phyloP scores from a whole-genome alignment of 2,797 vertebrate genomes.

The Silurus aristotelis region DNA sequence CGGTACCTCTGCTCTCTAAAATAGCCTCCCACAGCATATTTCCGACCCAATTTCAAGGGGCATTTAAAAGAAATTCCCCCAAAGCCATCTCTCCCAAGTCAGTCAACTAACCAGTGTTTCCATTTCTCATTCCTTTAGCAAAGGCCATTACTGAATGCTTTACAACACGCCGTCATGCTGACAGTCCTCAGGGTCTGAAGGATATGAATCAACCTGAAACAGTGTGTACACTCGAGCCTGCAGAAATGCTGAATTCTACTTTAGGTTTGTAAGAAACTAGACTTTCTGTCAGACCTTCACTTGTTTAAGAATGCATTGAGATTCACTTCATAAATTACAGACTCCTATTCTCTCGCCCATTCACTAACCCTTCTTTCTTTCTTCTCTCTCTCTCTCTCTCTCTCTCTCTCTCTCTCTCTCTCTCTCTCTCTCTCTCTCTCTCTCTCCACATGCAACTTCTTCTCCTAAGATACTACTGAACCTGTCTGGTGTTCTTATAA shows the following conservation, averaged over 20 bases:
- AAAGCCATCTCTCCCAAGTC: neutral
- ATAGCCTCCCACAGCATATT: neutral
- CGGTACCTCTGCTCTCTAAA: slow-evolving; percentile 8
- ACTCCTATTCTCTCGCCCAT: slow-evolving; percentile 60
- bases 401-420: too few species aligned
- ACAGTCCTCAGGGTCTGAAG: slow-evolving; percentile 12
- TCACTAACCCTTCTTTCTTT: neutral
- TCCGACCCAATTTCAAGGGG: neutral
- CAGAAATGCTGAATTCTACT: neutral
- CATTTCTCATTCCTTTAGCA: slow-evolving; percentile 22
- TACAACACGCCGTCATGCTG: slow-evolving; percentile 45
- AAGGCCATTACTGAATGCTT: slow-evolving; percentile 11
- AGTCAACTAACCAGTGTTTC: slow-evolving; percentile 8
- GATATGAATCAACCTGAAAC: neutral
- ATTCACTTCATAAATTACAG: slow-evolving; percentile 40
- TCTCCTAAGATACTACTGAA: too few species aligned
- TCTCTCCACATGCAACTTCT: too few species aligned
- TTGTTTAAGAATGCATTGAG: neutral
- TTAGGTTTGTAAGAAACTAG: neutral
- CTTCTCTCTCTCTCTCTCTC: neutral
- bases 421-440: too few species aligned
- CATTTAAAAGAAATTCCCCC: neutral
- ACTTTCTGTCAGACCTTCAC: neutral
- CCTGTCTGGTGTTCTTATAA: too few species aligned
- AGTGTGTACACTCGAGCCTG: neutral